These are phyloP conservation scores for Pogonus chalceus DNA, from an alignment of 1,140 invertebrate species.

Conservation along the genomic window DNA sequence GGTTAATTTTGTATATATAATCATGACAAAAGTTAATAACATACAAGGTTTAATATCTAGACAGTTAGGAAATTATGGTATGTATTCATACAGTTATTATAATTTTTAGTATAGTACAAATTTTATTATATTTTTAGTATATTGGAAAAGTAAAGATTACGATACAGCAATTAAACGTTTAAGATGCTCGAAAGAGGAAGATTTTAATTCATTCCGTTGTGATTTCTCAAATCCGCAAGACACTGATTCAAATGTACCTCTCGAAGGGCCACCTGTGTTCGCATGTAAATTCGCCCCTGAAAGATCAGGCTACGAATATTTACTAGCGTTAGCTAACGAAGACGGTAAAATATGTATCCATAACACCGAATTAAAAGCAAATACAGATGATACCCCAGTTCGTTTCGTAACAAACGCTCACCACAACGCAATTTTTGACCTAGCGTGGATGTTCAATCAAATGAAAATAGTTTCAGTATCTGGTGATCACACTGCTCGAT, in stretches of 20 bases:
- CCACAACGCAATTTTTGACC: conserved; percentile 79
- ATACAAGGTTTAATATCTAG: too few species aligned
- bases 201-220: conserved; percentile 44
- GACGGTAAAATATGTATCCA: conserved; percentile 64
- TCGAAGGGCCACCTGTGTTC: conserved; percentile 46
- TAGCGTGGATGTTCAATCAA: conserved; percentile 69
- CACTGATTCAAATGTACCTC: conserved; percentile 38
- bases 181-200: conserved; percentile 38
- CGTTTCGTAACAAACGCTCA: conserved; percentile 54
- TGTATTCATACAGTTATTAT: too few species aligned
- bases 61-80: too few species aligned
- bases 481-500: conserved; percentile 66
- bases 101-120: too few species aligned
- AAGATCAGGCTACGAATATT: conserved; percentile 47
- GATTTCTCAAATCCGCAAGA: conserved; percentile 35
- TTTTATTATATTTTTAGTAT: conserved; percentile 32
- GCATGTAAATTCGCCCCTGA: conserved; percentile 54
- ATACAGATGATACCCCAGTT: conserved; percentile 27
- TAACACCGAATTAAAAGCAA: conserved; percentile 27
- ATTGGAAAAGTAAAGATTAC: conserved; percentile 37
- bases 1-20: too few species aligned
- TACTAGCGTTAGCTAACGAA: conserved; percentile 74
- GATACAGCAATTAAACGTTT: conserved; percentile 39
- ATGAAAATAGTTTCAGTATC: conserved; percentile 71
- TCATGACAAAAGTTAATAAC: too few species aligned